Evolutionary conservation across 1,140 invertebrate genomes (phyloP).

Genomic region (Bombus confusus): DNA sequence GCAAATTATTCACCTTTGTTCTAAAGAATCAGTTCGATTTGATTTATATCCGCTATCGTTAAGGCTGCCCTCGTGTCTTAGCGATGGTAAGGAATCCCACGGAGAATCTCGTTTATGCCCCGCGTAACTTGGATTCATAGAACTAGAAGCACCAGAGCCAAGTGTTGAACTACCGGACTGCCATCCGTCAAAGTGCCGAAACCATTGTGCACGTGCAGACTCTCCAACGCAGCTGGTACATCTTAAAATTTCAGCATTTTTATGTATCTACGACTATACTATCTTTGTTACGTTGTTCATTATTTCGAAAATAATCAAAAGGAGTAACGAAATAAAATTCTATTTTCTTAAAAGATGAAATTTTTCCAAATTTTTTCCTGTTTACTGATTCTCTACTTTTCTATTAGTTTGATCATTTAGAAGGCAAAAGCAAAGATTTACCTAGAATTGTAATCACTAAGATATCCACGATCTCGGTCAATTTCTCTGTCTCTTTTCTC

Average conservation of each 20-base stretch:
- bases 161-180: constrained; percentile 89
- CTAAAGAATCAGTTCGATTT: constrained; percentile 92
- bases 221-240: constrained; percentile 93
- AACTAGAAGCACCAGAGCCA: constrained; percentile 83
- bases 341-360: background rate
- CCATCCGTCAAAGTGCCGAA: constrained; percentile 93
- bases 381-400: background rate
- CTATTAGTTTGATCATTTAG: background rate
- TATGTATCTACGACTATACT: background rate
- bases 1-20: constrained; percentile 86
- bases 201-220: constrained; percentile 92
- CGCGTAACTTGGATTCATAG: constrained; percentile 77
- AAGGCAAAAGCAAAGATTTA: constrained; percentile 70
- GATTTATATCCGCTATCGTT: constrained; percentile 93
- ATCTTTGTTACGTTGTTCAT: background rate
- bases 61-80: constrained; percentile 90
- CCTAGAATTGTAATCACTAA: constrained; percentile 93
- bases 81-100: constrained; percentile 92
- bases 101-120: constrained; percentile 87
- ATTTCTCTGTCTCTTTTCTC: constrained; percentile 85
- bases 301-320: too few relatives aligned
- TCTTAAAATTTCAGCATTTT: constrained; percentile 75
- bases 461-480: constrained; percentile 89
- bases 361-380: background rate
- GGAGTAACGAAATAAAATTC: background rate